These are phyloP conservation scores for Venustaconcha ellipsiformis DNA, from an alignment of 1,140 invertebrate species.

Conservation along the genomic window DNA sequence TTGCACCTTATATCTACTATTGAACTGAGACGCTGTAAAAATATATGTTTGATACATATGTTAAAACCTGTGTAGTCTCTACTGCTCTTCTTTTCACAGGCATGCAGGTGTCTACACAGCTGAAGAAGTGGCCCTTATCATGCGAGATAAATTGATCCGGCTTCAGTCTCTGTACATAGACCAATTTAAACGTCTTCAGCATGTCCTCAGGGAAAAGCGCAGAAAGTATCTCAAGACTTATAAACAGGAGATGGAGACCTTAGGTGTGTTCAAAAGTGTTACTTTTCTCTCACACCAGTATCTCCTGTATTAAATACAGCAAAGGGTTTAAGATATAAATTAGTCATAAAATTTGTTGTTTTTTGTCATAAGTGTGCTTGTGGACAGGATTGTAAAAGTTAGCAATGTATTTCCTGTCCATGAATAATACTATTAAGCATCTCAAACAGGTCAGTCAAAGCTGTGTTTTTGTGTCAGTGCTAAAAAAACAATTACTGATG, in stretches of 20 bases:
- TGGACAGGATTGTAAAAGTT: no score
- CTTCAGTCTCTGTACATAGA: constrained; percentile 87
- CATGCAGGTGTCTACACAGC: constrained; percentile 89
- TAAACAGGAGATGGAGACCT: constrained; percentile 83
- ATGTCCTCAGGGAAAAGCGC: constrained; percentile 79
- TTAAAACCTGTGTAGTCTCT: neutral
- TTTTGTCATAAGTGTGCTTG: no score
- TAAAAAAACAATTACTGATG: no score
- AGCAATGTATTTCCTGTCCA: no score
- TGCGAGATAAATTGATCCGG: constrained; percentile 81
- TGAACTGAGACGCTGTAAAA: no score
- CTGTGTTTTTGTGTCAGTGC: no score
- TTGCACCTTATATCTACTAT: no score
- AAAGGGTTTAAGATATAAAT: no score
- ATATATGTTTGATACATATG: constrained; percentile 61
- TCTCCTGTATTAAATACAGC: no score
- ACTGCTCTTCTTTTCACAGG: constrained; percentile 46
- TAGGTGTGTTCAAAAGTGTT: constrained; percentile 73
- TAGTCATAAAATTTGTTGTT: no score
- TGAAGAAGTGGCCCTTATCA: constrained; percentile 85
- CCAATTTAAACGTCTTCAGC: constrained; percentile 82
- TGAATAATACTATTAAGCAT: no score
- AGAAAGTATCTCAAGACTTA: constrained; percentile 80
- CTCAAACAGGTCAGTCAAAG: no score
- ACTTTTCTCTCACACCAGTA: neutral